These are phyloP conservation scores for Drosophila lini DNA, from an alignment of 1,140 invertebrate genomes.

Conservation along the genomic window DNA sequence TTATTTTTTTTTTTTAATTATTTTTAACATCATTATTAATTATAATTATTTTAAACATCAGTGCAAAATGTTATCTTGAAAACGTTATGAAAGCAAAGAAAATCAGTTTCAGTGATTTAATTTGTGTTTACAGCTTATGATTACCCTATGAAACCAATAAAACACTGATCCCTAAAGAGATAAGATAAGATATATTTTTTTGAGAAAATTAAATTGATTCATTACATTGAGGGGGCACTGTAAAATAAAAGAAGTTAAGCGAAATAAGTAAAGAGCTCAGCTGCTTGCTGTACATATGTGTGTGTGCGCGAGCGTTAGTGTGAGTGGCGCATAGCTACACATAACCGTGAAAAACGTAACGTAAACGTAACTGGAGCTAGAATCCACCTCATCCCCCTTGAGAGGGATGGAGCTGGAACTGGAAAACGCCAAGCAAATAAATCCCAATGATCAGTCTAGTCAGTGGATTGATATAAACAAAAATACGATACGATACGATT, in stretches of 20 bases:
- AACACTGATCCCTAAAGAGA: background rate
- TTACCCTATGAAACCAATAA: background rate
- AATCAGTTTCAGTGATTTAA: background rate
- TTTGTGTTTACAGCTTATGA: background rate
- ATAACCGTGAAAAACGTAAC: conserved; percentile 38
- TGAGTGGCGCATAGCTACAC: conserved; percentile 43
- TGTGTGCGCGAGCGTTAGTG: conserved; percentile 1
- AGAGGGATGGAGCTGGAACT: conserved; percentile 1
- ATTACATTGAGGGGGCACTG: background rate
- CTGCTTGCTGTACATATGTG: conserved; percentile 9
- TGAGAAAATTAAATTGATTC: background rate
- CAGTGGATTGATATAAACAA: conserved; percentile 1
- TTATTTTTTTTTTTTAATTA: background rate
- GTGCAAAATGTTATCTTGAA: background rate
- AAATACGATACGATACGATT: background rate
- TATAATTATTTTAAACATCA: background rate
- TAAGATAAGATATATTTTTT: background rate
- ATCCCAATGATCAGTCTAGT: conserved; percentile 13
- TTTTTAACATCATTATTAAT: too few relatives aligned
- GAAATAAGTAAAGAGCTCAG: conserved; percentile 27
- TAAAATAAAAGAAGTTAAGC: conserved; percentile 18
- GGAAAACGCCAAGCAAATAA: conserved; percentile 9
- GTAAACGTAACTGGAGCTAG: conserved; percentile 41
- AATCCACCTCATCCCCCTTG: conserved; percentile 12
- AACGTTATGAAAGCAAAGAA: background rate